A percentile compares a stretch with the other conserved stretches of the same genome.
These are phyloP conservation scores for Andrena praecox DNA, from an alignment of 2,888 invertebrate genomes.

Conservation along the genomic window DNA sequence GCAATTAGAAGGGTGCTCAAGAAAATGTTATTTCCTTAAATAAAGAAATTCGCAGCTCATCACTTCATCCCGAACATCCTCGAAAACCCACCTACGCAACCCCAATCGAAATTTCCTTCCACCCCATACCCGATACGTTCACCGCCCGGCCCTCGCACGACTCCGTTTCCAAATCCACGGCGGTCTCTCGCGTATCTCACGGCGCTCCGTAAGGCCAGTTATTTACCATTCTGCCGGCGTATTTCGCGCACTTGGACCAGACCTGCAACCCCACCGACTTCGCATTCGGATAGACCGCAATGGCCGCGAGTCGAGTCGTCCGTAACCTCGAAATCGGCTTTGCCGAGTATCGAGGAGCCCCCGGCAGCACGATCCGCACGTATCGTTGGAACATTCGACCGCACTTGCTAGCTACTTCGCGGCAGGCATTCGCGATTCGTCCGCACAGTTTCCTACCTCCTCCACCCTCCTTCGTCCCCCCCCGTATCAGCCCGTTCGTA, in stretches of 20 bases:
- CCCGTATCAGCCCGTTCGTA: conserved; percentile 32
- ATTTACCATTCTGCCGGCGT: conserved; percentile 32
- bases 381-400: conserved; percentile 57
- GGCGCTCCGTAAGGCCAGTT: not conserved
- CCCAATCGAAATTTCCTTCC: too few relatives aligned
- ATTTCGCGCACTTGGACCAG: conserved; percentile 45
- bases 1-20: too few relatives aligned
- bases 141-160: not conserved
- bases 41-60: too few relatives aligned
- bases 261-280: conserved; percentile 26
- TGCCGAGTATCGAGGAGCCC: conserved; percentile 31
- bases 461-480: not conserved
- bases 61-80: too few relatives aligned
- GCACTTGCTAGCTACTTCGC: conserved; percentile 69
- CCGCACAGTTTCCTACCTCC: conserved; percentile 11
- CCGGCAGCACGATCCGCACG: conserved; percentile 36
- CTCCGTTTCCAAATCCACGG: not conserved
- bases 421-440: conserved; percentile 74
- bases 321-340: conserved; percentile 52
- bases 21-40: too few relatives aligned
- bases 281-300: conserved; percentile 21
- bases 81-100: too few relatives aligned
- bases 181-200: not conserved
- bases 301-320: conserved; percentile 18
- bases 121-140: too few relatives aligned